Evolutionary conservation across 2,797 vertebrate species (phyloP), one percentile per base, ranked within the genome.

Genomic region (Notolepis coatsorum): DNA sequence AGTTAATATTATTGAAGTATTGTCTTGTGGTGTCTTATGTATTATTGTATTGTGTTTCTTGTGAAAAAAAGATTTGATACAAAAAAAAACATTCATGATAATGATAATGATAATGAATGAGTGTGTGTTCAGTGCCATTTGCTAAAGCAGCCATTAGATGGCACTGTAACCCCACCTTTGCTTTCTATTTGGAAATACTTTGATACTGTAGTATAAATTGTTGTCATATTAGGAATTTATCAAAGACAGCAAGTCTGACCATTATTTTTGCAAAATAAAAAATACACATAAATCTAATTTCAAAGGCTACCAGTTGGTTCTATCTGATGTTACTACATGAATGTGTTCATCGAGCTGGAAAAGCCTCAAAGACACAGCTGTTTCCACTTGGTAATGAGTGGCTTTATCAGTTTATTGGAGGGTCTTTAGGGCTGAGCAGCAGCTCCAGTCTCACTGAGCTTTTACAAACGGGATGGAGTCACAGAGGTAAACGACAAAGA

Each of bases 351-450:
- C 17, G 1, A 39, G 2, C 12, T 28, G 1, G 21, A 31, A 10
- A 0, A 7, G 46, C 46, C 53, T 54, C 18, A 58, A 37, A 60
- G 42, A 53, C 70, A 42, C 82, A 86, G 65, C 87, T 88, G 88
- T 28, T 62, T 30, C 55, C 68, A 45, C 49, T 86, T 74, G 56
- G 28, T 56, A 81, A 90, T 88, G 83, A 87, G 60, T 7, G 3
- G 23, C 15, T 24, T 39, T 24, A 23, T 33, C 18, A 9, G 12
- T 28, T 59, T 18, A 13, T 5, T 53, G 13, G 47, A 56, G 62
- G 6, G 2, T 51, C 46, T 25, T 47, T 61, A 56, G 42, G n/a
- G 53, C 20, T 17, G 18, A 43, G n/a, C n/a, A 9, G 5, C 8
- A 13, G 15, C 38, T 23, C 35, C 24, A 21, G 1, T 0, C 20